Conservation (phyloP, 2,888 invertebrate genomes). For the Rhamnusium bicolor region DNA sequence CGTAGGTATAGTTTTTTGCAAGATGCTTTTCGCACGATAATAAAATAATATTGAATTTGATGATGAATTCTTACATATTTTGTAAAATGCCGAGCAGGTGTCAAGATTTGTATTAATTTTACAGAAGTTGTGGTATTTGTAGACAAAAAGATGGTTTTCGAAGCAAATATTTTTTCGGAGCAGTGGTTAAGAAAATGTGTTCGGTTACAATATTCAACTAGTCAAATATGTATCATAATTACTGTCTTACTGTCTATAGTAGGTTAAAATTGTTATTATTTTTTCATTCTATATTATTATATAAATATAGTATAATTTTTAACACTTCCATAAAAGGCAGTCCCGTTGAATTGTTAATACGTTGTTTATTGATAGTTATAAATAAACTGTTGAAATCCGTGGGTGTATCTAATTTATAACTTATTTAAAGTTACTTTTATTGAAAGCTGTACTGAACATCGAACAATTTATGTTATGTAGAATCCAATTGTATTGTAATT, state of each 20-base stretch:
- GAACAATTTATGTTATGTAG: background rate
- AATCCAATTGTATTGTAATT: background rate
- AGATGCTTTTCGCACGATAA: too few relatives aligned
- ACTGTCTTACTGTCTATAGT: too few relatives aligned
- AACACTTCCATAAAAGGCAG: background rate
- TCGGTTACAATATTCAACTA: background rate
- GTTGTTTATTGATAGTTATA: background rate
- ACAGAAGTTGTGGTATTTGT: too few relatives aligned
- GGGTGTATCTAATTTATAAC: constrained; percentile 8
- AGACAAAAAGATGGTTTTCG: too few relatives aligned
- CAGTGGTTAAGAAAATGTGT: background rate
- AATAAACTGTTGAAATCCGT: background rate
- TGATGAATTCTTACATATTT: too few relatives aligned
- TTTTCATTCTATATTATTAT: too few relatives aligned
- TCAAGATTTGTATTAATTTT: too few relatives aligned
- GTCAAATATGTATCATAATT: background rate
- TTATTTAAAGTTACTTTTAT: background rate
- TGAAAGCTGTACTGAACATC: background rate
- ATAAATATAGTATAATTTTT: background rate
- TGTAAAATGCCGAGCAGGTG: too few relatives aligned
- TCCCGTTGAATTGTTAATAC: background rate
- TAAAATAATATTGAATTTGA: too few relatives aligned
- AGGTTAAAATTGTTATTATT: too few relatives aligned
- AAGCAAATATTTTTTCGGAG: too few relatives aligned
- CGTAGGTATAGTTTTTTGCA: too few relatives aligned